phyloP scores from a whole-genome alignment of 2,888 invertebrate species.

The Athalia cordata region DNA sequence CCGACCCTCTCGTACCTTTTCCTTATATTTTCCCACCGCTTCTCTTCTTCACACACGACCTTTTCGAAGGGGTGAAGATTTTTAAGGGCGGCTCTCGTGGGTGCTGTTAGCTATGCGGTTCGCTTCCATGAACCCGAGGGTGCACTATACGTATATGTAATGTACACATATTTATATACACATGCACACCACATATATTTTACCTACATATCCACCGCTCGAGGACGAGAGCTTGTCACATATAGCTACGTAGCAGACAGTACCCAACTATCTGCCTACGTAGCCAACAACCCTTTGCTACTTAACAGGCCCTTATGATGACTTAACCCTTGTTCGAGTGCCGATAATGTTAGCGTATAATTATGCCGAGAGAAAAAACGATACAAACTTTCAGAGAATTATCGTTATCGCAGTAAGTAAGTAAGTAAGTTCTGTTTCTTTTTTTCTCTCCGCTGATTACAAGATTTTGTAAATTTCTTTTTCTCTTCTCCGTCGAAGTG shows the following conservation, averaged over 20 bases:
- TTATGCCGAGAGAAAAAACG: neutral
- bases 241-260: conserved; percentile 3
- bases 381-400: neutral
- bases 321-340: conserved; percentile 30
- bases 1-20: neutral
- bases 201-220: neutral
- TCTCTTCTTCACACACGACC: conserved; percentile 22
- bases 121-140: conserved; percentile 39
- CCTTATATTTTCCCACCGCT: neutral
- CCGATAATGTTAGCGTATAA: conserved; percentile 3
- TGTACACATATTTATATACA: neutral
- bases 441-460: neutral
- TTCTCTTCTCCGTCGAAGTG: neutral
- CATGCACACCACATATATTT: neutral
- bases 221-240: neutral
- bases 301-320: conserved; percentile 34
- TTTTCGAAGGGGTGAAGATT: conserved; percentile 43
- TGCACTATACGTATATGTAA: conserved; percentile 28
- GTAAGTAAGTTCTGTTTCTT: neutral
- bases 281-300: conserved; percentile 33
- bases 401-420: neutral
- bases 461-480: neutral
- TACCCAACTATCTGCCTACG: conserved; percentile 25
- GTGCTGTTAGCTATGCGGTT: conserved; percentile 47
- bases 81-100: conserved; percentile 46